Evolutionary conservation across 2,113 vertebrate species (phyloP).

Genomic region (Paradoxurus hermaphroditus): DNA sequence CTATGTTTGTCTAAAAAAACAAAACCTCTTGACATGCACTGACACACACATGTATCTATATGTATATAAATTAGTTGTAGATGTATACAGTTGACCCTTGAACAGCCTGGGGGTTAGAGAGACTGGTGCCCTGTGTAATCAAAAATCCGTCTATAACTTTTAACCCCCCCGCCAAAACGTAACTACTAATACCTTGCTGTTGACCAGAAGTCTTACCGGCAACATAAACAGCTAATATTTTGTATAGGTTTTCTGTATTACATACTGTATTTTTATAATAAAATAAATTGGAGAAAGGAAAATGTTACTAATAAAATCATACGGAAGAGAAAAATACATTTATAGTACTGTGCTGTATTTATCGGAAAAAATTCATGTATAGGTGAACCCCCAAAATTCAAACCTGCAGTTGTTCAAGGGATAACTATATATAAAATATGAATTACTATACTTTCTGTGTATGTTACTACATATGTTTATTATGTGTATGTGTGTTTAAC

Average conservation of each 20-base stretch:
- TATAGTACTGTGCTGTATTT: not conserved
- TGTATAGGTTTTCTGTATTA: not conserved
- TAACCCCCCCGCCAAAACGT: not conserved
- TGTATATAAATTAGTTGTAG: not conserved
- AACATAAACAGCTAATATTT: not conserved
- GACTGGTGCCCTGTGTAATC: not conserved
- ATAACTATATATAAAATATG: not conserved
- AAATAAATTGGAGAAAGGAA: not conserved
- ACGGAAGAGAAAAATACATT: not conserved
- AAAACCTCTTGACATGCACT: not conserved
- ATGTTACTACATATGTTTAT: not conserved
- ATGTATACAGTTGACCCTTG: not conserved
- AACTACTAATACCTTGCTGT: not conserved
- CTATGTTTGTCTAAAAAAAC: not conserved
- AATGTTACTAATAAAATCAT: not conserved
- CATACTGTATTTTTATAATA: not conserved
- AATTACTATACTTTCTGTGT: not conserved
- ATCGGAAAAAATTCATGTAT: not conserved
- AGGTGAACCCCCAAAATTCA: not conserved
- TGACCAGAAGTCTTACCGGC: not conserved
- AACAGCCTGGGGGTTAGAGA: not conserved
- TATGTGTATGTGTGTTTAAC: not conserved
- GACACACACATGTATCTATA: rapidly evolving
- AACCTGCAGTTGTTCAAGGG: not conserved
- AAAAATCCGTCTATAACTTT: not conserved